These are phyloP conservation scores for Catharus fuscescens DNA, from an alignment of 2,113 vertebrate genomes.

Conservation along the genomic window DNA sequence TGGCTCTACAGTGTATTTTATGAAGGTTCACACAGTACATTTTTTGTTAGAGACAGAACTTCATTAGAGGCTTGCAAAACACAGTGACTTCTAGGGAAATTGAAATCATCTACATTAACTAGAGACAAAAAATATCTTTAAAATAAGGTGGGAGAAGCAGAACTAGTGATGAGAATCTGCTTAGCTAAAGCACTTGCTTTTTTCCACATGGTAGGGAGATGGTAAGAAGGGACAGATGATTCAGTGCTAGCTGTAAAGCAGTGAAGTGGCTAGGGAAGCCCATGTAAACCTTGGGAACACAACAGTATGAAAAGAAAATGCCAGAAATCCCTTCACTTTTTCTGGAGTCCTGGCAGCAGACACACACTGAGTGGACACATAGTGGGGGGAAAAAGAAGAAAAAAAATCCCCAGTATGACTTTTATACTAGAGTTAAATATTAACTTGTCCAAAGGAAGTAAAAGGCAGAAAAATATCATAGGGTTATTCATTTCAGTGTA, in stretches of 20 bases:
- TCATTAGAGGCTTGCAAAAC: background rate
- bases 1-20: background rate
- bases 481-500: background rate
- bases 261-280: background rate
- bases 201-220: background rate
- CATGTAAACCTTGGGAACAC: background rate
- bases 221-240: background rate
- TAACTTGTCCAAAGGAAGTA: background rate
- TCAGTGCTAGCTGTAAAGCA: background rate
- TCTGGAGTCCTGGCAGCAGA: background rate
- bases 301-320: background rate
- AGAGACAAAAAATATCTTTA: background rate
- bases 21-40: background rate
- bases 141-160: background rate
- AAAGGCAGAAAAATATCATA: background rate
- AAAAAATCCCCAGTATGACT: background rate
- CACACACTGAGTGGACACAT: background rate
- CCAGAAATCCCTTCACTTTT: background rate
- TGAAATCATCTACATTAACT: background rate
- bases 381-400: fast-evolving
- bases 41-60: background rate
- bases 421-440: background rate
- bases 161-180: background rate
- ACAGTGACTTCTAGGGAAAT: background rate
- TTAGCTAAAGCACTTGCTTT: background rate